Base-by-base conservation (phyloP, 2,113 vertebrate genomes). In the Neodon shergylaensis region DNA sequence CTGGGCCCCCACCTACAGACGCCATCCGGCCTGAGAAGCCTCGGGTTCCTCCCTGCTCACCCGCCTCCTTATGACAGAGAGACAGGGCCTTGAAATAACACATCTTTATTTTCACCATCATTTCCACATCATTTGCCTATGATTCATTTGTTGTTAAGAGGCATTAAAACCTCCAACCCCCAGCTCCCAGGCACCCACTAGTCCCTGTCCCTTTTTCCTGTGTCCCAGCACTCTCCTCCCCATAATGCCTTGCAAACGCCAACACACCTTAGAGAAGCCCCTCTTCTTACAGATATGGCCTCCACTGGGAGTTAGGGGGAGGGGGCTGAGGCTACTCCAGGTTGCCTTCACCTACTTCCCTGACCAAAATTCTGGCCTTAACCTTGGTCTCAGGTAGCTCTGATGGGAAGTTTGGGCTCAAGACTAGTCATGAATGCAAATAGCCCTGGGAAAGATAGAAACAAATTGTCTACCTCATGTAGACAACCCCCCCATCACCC, bases 121-220 rank as follows among this genome's bases (percentile, higher is more conserved):
- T 97, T 97, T 97, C 96, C 97, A 97, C 94, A 96, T 93, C 72
- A 97, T 97, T 97, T 97, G 96, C 95, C 90, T 98, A 96, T 97
- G 96, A 98, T 97, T 98, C 96, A 97, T 86, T 91, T 96, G 95
- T 96, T 94, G 92, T 97, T 84, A 94, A 88, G 94, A 92, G 66
- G 52, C 70, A 94, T 94, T 92, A 93, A 93, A 95, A 70, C 90
- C 85, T 96, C 81, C 79, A 92, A 73, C 93, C 42, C 36, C 70
- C 70, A 66, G 42, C 47, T 76, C 82, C 89, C 74, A 90, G 83
- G 79, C 86, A 58, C 58, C 83, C 84, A n/a, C 47, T 31, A 28
- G 89, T 47, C 82, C 42, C 83, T 33, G 61, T 13, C 47, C 39
- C 28, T 63, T 33, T 36, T 68, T 63, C 42, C 76, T 9, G 3